phyloP scores from a whole-genome alignment of 1,140 invertebrate genomes.

The Ceratina calcarata region DNA sequence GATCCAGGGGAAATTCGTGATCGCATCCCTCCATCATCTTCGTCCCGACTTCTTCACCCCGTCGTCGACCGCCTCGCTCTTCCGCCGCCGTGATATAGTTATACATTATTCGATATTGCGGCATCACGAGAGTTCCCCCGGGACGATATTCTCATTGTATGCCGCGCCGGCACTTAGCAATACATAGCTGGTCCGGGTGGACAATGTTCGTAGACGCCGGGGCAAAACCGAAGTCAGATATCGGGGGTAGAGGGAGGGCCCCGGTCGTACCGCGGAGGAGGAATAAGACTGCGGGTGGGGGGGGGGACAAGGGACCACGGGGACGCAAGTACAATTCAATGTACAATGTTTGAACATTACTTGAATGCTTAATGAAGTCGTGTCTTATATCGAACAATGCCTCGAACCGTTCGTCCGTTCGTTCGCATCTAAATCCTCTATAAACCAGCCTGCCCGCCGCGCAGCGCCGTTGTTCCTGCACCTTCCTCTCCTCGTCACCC shows the following conservation, averaged over 20 bases:
- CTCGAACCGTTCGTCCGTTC: constrained; percentile 67
- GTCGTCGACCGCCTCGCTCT: constrained; percentile 26
- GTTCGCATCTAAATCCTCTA: constrained; percentile 66
- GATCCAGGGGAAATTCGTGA: constrained; percentile 27
- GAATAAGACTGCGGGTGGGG: constrained; percentile 6
- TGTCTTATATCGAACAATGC: constrained; percentile 78
- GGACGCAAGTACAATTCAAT: constrained; percentile 67
- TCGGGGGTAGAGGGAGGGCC: neutral
- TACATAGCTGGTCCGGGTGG: constrained; percentile 38
- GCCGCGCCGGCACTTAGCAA: constrained; percentile 47
- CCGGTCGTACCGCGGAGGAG: neutral
- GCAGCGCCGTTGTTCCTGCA: constrained; percentile 30
- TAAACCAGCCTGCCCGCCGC: constrained; percentile 55
- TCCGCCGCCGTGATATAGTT: constrained; percentile 68
- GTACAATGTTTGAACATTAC: constrained; percentile 77
- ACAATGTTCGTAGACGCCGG: constrained; percentile 51
- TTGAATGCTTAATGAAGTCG: constrained; percentile 78
- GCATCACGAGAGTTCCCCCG: constrained; percentile 72
- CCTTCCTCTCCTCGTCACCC: constrained; percentile 43
- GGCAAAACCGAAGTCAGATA: constrained; percentile 44
- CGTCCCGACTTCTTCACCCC: constrained; percentile 30
- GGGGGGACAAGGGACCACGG: constrained; percentile 22
- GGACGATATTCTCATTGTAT: constrained; percentile 75
- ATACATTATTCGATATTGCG: constrained; percentile 76
- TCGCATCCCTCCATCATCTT: constrained; percentile 21